phyloP scores from a whole-genome alignment of 2,888 invertebrate genomes.

The Lithodes maja region DNA sequence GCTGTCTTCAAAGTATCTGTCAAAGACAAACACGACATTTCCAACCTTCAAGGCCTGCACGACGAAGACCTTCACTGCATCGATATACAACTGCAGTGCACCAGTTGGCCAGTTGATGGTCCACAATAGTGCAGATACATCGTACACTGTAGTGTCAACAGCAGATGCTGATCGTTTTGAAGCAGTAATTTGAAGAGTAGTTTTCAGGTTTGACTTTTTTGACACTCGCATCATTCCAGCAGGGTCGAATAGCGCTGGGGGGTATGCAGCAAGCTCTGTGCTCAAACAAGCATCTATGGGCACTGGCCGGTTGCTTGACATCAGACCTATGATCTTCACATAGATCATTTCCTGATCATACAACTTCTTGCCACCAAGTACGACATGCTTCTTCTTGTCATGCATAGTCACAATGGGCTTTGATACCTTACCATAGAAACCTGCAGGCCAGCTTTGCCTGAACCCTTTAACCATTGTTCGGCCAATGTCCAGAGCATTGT shows the following conservation, averaged over 20 bases:
- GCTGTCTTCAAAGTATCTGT: not conserved
- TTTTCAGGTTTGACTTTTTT: not conserved
- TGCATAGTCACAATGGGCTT: conserved; percentile 4
- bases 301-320: not conserved
- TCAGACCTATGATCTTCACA: not conserved
- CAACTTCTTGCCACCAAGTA: conserved; percentile 8
- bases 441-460: conserved; percentile 4
- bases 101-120: conserved; percentile 8
- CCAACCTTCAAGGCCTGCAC: not conserved
- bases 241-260: not conserved
- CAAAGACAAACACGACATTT: not conserved
- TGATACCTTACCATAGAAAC: conserved; percentile 1
- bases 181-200: not conserved
- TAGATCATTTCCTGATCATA: conserved; percentile 3
- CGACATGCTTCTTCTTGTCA: conserved; percentile 1
- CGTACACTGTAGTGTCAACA: not conserved
- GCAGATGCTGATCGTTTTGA: not conserved
- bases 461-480: conserved; percentile 8
- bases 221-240: conserved; percentile 8
- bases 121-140: not conserved
- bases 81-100: not conserved
- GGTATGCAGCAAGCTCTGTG: conserved; percentile 4
- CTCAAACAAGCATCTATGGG: not conserved
- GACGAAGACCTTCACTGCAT: not conserved
- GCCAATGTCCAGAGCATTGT: conserved; percentile 4